Percentiles rank a stretch among this genome's conserved stretches.
phyloP scores from a whole-genome alignment of 2,888 invertebrate genomes.

The Apocheima hispidaria region DNA sequence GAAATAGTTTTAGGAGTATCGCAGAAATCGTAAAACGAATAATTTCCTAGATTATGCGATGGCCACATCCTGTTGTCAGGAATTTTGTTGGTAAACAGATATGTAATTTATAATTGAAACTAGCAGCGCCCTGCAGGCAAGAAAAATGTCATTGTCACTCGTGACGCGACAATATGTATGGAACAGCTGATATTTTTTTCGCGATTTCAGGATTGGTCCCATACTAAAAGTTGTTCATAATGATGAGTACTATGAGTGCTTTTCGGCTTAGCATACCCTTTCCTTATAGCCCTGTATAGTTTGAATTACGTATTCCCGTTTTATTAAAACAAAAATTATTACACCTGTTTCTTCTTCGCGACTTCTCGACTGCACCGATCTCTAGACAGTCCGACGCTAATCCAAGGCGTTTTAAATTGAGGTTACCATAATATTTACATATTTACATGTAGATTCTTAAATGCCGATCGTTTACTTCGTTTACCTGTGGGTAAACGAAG shows the following conservation, averaged over 20 bases:
- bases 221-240: no score
- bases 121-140: no score
- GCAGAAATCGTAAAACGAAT: not conserved
- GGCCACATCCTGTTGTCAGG: not conserved
- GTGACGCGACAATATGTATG: no score
- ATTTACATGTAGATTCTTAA: slow-evolving; percentile 14
- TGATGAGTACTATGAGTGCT: no score
- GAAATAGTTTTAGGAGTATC: not conserved
- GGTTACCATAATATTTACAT: slow-evolving; percentile 27
- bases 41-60: not conserved
- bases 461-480: not conserved
- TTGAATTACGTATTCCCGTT: no score
- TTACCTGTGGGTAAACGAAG: slow-evolving; percentile 6
- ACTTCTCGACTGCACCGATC: not conserved
- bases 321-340: no score
- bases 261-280: no score
- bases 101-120: no score
- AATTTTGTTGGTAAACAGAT: slow-evolving; percentile 13
- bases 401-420: not conserved
- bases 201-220: no score
- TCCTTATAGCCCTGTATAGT: no score
- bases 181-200: no score
- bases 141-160: no score
- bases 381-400: slow-evolving; percentile 19
- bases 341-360: not conserved